A percentile compares a stretch with the other conserved stretches of the same genome.
Conservation (phyloP, 1,140 invertebrate genomes). For the Scaptomyza montana region DNA sequence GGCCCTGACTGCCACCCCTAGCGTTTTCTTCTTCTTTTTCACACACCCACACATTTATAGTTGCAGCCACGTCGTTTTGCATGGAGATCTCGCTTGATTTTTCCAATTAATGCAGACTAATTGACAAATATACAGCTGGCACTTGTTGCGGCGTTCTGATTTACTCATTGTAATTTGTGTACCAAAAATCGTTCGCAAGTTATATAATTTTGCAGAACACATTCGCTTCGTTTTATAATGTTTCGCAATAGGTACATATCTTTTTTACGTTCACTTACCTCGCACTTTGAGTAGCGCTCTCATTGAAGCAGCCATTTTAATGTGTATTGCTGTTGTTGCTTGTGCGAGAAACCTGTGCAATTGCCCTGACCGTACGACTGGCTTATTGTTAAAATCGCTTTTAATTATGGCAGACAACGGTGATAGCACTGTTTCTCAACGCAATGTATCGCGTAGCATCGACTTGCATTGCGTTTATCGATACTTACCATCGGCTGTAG, state of each 20-base stretch:
- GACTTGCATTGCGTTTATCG: slow-evolving; percentile 1
- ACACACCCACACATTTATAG: slow-evolving; percentile 1
- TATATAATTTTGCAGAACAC: slow-evolving; percentile 69
- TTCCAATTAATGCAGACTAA: slow-evolving; percentile 19
- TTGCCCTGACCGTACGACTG: slow-evolving; percentile 37
- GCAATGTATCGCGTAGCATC: slow-evolving; percentile 10
- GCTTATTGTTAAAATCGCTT: slow-evolving; percentile 70
- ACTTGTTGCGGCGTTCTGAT: slow-evolving; percentile 30
- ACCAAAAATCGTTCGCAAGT: slow-evolving; percentile 56
- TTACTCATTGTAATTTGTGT: slow-evolving; percentile 28
- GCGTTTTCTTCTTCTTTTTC: slow-evolving; percentile 40
- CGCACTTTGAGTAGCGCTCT: slow-evolving; percentile 79
- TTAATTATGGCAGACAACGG: slow-evolving; percentile 71
- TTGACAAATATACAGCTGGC: slow-evolving; percentile 5
- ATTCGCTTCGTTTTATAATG: slow-evolving; percentile 28
- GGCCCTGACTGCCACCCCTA: not conserved
- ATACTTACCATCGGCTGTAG: not conserved
- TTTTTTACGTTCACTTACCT: slow-evolving; percentile 54
- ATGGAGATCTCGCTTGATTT: slow-evolving; percentile 15
- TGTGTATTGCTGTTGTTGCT: slow-evolving; percentile 62
- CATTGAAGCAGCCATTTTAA: slow-evolving; percentile 77
- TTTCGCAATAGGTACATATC: slow-evolving; percentile 64
- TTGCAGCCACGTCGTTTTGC: slow-evolving; percentile 61
- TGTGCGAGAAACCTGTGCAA: slow-evolving; percentile 65
- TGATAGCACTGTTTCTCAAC: slow-evolving; percentile 24